These are phyloP conservation scores for Coelinius sp. DNA, from an alignment of 2,888 invertebrate genomes.

Conservation along the genomic window DNA sequence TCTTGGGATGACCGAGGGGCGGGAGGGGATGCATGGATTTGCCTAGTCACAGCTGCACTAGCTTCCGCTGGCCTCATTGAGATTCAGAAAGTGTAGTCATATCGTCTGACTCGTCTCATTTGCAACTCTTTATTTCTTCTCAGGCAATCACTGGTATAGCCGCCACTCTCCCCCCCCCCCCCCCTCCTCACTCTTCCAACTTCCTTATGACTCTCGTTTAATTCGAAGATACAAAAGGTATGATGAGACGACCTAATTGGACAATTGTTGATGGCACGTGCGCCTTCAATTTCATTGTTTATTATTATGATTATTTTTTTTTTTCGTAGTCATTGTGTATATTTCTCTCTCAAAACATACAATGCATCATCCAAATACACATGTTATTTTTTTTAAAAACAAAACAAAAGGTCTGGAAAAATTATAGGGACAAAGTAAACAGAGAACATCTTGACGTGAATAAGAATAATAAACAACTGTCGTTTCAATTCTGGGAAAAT, in stretches of 20 bases:
- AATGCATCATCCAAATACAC: constrained; percentile 38
- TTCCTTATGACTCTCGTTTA: not conserved
- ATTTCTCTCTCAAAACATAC: constrained; percentile 2
- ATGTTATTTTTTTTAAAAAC: too few species aligned
- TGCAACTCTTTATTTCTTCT: constrained; percentile 29
- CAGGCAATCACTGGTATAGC: constrained; percentile 24
- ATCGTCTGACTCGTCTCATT: not conserved
- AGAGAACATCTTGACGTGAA: too few species aligned
- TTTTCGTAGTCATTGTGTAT: not conserved
- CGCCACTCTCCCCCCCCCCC: too few species aligned
- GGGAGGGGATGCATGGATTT: constrained; percentile 4
- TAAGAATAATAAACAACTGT: not conserved
- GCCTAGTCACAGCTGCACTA: constrained; percentile 2
- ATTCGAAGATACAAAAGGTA: constrained; percentile 20
- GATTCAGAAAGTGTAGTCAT: constrained; percentile 43
- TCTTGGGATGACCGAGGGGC: not conserved
- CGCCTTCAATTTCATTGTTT: not conserved
- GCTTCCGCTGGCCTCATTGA: constrained; percentile 46
- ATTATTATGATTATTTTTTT: not conserved
- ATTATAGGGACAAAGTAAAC: too few species aligned
- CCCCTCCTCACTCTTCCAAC: not conserved
- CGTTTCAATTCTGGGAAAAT: not conserved
- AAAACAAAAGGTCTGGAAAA: not conserved
- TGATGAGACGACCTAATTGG: constrained; percentile 30
- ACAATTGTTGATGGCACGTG: constrained; percentile 12